Evolutionary conservation across 2,888 invertebrate species (phyloP).

Genomic region (Xestia rhomboidea): DNA sequence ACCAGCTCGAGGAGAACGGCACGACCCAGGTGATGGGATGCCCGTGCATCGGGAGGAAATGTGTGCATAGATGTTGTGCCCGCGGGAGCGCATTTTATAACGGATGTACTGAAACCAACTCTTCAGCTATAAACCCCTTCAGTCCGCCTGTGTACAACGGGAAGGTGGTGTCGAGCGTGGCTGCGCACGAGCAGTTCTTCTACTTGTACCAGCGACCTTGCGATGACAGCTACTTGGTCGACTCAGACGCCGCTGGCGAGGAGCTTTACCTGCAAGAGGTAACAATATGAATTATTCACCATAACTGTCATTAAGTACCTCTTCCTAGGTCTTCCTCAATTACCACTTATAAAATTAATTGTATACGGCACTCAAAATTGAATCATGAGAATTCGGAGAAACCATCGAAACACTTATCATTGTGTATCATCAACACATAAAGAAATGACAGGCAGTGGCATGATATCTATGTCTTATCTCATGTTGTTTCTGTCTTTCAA

Average conservation of each 20-base stretch:
- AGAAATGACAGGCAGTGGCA: constrained; percentile 15
- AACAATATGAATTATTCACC: constrained; percentile 12
- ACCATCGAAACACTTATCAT: constrained; percentile 37
- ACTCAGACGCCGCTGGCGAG: constrained; percentile 69
- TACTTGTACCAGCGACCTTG: constrained; percentile 78
- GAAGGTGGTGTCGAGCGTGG: constrained; percentile 67
- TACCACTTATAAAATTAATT: background rate
- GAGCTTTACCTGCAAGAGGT: constrained; percentile 85
- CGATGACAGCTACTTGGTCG: constrained; percentile 79
- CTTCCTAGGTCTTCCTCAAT: background rate
- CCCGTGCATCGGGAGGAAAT: constrained; percentile 81
- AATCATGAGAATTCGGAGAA: constrained; percentile 47
- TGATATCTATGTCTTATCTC: constrained; percentile 41
- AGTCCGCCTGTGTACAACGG: constrained; percentile 81
- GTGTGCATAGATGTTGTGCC: constrained; percentile 84
- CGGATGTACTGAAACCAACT: constrained; percentile 73
- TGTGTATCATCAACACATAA: constrained; percentile 36
- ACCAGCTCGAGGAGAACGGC: constrained; percentile 74
- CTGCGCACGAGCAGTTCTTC: constrained; percentile 79
- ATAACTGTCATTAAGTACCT: background rate
- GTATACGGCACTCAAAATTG: constrained; percentile 6
- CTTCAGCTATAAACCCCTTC: constrained; percentile 77
- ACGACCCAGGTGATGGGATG: constrained; percentile 75
- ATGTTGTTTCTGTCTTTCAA: constrained; percentile 10
- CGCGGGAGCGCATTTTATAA: constrained; percentile 72